Evolutionary conservation across 1,140 invertebrate species (phyloP), one percentile per base, ranked within the genome.

Genomic region (Brachionus rotundiformis): DNA sequence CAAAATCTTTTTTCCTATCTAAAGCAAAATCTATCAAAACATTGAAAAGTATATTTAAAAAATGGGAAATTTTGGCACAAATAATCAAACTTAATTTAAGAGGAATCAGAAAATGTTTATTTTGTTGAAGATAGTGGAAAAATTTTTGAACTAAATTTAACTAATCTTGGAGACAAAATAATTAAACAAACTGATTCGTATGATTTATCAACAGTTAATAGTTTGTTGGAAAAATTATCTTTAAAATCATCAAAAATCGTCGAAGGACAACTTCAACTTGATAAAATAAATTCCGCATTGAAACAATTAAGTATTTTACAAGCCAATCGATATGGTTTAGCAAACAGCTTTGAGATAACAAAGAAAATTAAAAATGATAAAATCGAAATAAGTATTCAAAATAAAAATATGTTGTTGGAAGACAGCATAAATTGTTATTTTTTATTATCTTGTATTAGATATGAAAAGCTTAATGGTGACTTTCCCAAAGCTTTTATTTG

Each of bases 271-370:
- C 11, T 73, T 10, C 36, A 73, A 73, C 25, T 73, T 25, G 39
- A 73, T 16, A 44, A 23, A 31, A 1, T 73, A 44, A 73, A 73
- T 23, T 27, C 23, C 11, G 13, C 39, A 1, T 11, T 73, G 10
- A 73, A 73, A 25, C 68, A 73, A 16, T 44, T 73, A n/a, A 44
- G 41, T 19, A 73, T 73, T 41, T 73, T 73, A 44, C 68, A 73
- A n/a, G 11, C 25, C 10, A 73, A 41, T 29, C 19, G 39, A 6
- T 44, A 41, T 44, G 41, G 29, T 16, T 44, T 41, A 25, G 23
- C 23, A 2, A 41, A 73, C 7, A 41, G 44, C 25, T 73, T 73
- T 73, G 36, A 73, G 13, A 44, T 73, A 1, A 27, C 8, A 3
- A 73, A 73, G 44, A 41, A 73, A 13, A 25, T 73, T 44, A 25